These are phyloP conservation scores for Paradoxurus hermaphroditus DNA, from an alignment of 2,113 vertebrate species.

Conservation along the genomic window DNA sequence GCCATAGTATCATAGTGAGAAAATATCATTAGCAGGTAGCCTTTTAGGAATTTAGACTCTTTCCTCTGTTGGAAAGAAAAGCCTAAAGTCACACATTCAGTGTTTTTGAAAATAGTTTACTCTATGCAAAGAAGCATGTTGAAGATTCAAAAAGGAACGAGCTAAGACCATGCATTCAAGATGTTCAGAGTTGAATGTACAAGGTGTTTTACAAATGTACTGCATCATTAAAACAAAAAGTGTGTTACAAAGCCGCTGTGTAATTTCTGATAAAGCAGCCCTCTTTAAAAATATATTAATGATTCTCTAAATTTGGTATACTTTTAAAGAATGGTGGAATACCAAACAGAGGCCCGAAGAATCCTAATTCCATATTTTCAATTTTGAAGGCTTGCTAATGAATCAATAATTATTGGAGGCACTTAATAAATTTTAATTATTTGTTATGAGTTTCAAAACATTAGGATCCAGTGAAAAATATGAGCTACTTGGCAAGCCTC, in stretches of 20 bases:
- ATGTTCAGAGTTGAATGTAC: background rate
- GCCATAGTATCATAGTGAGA: background rate
- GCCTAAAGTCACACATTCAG: background rate
- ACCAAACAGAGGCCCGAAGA: background rate
- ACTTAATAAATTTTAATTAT: background rate
- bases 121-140: background rate
- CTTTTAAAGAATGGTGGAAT: background rate
- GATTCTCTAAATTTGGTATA: background rate
- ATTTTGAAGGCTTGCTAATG: background rate
- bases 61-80: background rate
- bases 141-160: background rate
- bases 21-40: background rate
- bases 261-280: background rate
- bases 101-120: background rate
- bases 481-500: background rate
- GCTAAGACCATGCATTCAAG: background rate
- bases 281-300: background rate
- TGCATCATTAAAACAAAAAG: background rate
- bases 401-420: background rate
- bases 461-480: background rate
- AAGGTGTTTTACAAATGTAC: background rate
- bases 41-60: background rate
- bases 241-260: background rate
- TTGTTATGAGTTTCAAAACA: background rate
- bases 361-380: background rate